phyloP scores from a whole-genome alignment of 2,797 vertebrate genomes.

The Spinibarbus caldwelli region DNA sequence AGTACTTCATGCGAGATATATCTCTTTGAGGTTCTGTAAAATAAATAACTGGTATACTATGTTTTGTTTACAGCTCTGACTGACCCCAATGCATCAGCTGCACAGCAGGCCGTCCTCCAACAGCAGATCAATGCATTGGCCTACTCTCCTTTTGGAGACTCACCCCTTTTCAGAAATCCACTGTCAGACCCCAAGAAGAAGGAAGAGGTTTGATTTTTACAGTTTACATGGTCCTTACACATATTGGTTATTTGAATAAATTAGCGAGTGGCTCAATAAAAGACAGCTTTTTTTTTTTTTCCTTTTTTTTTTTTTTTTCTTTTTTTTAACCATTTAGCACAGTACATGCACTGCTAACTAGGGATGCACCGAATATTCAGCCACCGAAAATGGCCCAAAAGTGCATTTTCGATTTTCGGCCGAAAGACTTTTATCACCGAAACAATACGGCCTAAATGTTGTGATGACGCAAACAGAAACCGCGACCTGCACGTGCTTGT shows the following conservation, averaged over 20 bases:
- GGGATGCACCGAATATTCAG: too few relatives aligned
- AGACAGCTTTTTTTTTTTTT: not conserved
- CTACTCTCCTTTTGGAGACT: slow-evolving; percentile 94
- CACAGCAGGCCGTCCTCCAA: slow-evolving; percentile 90
- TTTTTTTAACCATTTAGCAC: not conserved
- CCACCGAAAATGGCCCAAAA: too few relatives aligned
- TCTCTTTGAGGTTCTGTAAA: not conserved
- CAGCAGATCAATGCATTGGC: slow-evolving; percentile 92
- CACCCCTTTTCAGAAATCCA: slow-evolving; percentile 93
- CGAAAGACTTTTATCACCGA: too few relatives aligned
- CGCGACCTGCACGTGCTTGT: too few relatives aligned
- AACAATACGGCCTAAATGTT: too few relatives aligned
- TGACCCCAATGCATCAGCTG: slow-evolving; percentile 85
- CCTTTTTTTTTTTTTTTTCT: too few relatives aligned
- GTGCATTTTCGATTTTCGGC: too few relatives aligned
- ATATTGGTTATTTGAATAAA: not conserved
- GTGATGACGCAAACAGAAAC: too few relatives aligned
- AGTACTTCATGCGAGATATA: not conserved
- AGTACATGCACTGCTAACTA: not conserved
- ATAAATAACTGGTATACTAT: not conserved
- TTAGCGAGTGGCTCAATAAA: not conserved
- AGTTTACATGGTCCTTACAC: not conserved
- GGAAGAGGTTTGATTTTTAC: slow-evolving; percentile 87
- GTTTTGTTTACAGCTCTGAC: slow-evolving; percentile 79
- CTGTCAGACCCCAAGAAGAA: slow-evolving; percentile 97